Evolutionary conservation across 2,888 invertebrate species (phyloP), one percentile per base, ranked within the genome.

Genomic region (Lochmaea capreae): DNA sequence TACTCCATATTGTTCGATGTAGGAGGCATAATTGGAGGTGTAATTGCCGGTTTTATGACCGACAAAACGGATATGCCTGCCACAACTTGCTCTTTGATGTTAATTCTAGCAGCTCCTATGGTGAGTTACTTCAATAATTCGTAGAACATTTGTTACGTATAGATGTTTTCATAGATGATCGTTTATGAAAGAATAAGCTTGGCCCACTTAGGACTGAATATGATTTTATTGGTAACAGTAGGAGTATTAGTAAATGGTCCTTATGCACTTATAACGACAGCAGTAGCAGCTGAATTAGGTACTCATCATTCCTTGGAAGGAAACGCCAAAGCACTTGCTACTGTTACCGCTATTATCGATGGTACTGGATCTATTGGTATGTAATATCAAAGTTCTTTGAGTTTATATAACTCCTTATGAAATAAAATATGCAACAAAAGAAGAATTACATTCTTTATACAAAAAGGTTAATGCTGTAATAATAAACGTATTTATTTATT

Each of bases 291-390:
- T 0, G 98, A 98, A 85, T 89, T 98, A 8, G 97, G 98, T 16
- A 95, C 96, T 0, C 97, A 97, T 88, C 80, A 80, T 39, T 93
- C 93, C 75, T 88, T 98, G 70, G 92, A 93, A 67, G 95, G 95
- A 2, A 96, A 95, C 87, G 88, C 96, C 0, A 94, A 93, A 84
- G 98, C 98, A 6, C 87, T 98, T 74, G 97, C 98, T 9, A 98
- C 98, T 0, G 98, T 98, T n/a, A 97, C 98, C 0, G 97, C 98
- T 26, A 97, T 98, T 81, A 98, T 98, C 62, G 98, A 98, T 87
- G 98, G 98, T 62, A 98, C 98, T 0, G 98, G 98, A 9, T 96
- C 95, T 75, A 91, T 96, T 72, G 95, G 94, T 92, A 73, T 67
- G 77, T 73, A 58, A 61, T 16, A 42, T 39, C 33, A 33, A 58